phyloP scores from a whole-genome alignment of 2,113 vertebrate genomes.

The Marmota flaviventris region DNA sequence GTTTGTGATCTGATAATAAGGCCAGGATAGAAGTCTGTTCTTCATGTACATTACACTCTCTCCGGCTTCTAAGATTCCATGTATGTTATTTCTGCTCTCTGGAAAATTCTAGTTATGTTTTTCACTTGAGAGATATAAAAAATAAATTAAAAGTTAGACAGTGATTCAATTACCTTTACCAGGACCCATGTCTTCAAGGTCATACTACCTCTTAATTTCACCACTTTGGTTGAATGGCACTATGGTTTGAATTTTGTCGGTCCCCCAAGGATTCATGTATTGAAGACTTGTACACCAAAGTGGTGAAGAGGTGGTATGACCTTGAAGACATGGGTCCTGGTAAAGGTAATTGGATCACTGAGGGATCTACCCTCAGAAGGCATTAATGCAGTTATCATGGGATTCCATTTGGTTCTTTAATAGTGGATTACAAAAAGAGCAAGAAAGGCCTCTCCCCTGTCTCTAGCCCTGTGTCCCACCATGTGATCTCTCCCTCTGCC shows the following conservation, averaged over 20 bases:
- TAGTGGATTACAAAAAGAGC: not conserved
- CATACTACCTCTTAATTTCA: not conserved
- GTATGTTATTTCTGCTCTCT: not conserved
- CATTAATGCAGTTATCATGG: not conserved
- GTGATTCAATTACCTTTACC: not conserved
- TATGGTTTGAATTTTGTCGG: not conserved
- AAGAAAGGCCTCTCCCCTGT: not conserved
- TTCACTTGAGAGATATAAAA: not conserved
- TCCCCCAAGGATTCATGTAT: not conserved
- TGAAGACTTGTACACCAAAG: not conserved
- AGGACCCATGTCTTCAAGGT: not conserved
- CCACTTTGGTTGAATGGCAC: not conserved
- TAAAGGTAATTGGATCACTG: not conserved
- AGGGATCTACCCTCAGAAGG: not conserved
- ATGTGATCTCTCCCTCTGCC: not conserved
- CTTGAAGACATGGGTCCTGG: not conserved
- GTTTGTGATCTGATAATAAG: not conserved
- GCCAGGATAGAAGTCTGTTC: not conserved
- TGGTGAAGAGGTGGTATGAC: not conserved
- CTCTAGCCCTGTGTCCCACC: not conserved
- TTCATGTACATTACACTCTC: not conserved
- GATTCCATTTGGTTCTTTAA: not conserved
- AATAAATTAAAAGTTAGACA: no score
- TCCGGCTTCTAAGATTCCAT: not conserved
- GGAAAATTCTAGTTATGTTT: constrained; percentile 3